Conservation (phyloP, 1,140 invertebrate species). For the Drosophila sproati region DNA sequence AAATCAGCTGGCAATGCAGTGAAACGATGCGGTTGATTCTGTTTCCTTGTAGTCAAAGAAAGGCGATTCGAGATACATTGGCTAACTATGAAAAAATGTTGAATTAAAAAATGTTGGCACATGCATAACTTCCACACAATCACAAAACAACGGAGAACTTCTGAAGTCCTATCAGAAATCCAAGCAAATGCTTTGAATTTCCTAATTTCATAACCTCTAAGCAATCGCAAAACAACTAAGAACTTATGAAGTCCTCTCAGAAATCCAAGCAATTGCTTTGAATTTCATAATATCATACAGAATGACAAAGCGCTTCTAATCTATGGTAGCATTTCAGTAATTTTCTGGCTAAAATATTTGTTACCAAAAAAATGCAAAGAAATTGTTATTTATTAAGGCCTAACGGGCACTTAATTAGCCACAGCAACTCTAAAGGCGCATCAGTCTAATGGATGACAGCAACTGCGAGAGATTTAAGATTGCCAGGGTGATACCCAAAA, state of each 20-base stretch:
- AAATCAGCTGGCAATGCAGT: conserved; percentile 56
- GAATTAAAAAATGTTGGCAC: too few species aligned
- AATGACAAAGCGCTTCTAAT: background rate
- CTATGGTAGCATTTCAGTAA: background rate
- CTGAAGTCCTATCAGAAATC: too few species aligned
- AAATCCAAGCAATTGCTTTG: background rate
- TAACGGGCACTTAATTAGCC: conserved; percentile 56
- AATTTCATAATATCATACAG: background rate
- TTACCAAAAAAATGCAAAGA: conserved; percentile 19
- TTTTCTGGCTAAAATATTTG: background rate
- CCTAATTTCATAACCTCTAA: background rate
- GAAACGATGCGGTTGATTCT: conserved; percentile 27
- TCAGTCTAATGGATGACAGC: conserved; percentile 34
- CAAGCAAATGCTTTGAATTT: too few species aligned
- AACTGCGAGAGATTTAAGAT: conserved; percentile 40
- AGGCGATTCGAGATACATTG: too few species aligned
- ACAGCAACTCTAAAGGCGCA: conserved; percentile 23
- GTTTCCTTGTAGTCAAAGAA: background rate
- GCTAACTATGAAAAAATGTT: too few species aligned
- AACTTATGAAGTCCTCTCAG: background rate
- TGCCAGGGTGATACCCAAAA: conserved; percentile 32
- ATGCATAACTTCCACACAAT: too few species aligned
- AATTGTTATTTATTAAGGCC: conserved; percentile 53
- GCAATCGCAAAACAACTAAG: background rate
- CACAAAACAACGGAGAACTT: too few species aligned